A percentile compares a stretch with the other conserved stretches of the same genome.
Conservation (phyloP, 2,797 vertebrate genomes). For the Scleropages formosus region DNA sequence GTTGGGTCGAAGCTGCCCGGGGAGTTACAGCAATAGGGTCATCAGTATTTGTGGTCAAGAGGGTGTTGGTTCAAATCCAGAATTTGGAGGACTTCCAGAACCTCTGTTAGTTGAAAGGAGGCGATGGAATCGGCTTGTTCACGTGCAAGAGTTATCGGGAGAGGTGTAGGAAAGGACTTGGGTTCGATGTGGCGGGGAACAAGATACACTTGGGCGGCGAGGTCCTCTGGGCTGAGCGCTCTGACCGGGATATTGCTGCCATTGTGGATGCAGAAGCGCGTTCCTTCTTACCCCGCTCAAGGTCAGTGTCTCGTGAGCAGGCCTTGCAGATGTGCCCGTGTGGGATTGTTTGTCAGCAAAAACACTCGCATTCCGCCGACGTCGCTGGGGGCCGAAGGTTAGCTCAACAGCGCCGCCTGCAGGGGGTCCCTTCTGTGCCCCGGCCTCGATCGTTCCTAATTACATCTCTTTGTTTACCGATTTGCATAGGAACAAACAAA, state of each 20-base stretch:
- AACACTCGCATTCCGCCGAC: not conserved
- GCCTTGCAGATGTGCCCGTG: not conserved
- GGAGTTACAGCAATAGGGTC: no score
- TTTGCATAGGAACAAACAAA: slow-evolving; percentile 23
- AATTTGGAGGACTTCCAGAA: no score
- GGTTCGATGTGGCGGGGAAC: no score
- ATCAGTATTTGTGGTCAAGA: no score
- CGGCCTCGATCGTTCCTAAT: not conserved
- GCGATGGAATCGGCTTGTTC: no score
- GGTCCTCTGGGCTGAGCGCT: no score
- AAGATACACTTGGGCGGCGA: no score
- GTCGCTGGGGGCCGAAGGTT: not conserved
- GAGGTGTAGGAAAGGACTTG: no score
- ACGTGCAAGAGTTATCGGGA: no score
- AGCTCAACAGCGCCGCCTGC: slow-evolving; percentile 39
- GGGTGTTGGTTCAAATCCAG: no score
- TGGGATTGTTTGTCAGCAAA: not conserved
- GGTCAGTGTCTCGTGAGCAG: not conserved
- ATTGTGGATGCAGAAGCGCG: not conserved
- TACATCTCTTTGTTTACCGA: slow-evolving; percentile 26
- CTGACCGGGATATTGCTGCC: not conserved
- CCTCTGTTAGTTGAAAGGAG: no score
- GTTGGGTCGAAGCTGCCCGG: no score
- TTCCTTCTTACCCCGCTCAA: not conserved
- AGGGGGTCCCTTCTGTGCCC: slow-evolving; percentile 1